Evolutionary conservation across 1,140 invertebrate species (phyloP).

Genomic region (Saccostrea cuccullata): DNA sequence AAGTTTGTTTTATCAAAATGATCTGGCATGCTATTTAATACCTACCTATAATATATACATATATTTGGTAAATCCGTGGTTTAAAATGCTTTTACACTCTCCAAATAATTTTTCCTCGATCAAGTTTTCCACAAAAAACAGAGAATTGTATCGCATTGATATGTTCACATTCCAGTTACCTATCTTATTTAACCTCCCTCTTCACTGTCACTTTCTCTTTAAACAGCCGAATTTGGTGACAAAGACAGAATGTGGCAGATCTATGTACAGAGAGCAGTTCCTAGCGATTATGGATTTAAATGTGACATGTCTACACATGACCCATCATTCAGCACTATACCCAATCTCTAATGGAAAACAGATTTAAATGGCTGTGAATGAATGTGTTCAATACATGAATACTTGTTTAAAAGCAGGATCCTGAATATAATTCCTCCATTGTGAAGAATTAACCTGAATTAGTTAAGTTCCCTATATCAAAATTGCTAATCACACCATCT

Average conservation of each 20-base stretch:
- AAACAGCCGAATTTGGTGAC: not conserved
- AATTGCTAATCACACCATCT: constrained; percentile 12
- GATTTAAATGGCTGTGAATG: constrained; percentile 33
- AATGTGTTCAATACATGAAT: constrained; percentile 15
- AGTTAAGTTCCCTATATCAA: not conserved
- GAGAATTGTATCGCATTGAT: not conserved
- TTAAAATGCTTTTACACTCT: not conserved
- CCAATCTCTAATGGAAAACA: constrained; percentile 10
- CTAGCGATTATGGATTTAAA: constrained; percentile 35
- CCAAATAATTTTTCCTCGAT: not conserved
- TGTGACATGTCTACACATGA: constrained; percentile 5
- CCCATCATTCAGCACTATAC: constrained; percentile 24
- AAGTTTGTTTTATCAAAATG: too few species aligned
- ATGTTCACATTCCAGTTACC: constrained; percentile 12
- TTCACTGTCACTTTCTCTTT: constrained; percentile 24
- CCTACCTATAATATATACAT: not conserved
- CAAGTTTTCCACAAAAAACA: not conserved
- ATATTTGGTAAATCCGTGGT: not conserved
- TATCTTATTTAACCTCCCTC: not conserved
- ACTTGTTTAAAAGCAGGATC: constrained; percentile 20
- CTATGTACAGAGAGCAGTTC: not conserved
- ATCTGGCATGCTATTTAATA: not conserved
- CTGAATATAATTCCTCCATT: not conserved
- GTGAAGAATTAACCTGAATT: constrained; percentile 12
- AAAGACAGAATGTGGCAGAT: constrained; percentile 5